These are phyloP conservation scores for Brachirus orientalis DNA, from an alignment of 2,113 vertebrate genomes.

Conservation along the genomic window DNA sequence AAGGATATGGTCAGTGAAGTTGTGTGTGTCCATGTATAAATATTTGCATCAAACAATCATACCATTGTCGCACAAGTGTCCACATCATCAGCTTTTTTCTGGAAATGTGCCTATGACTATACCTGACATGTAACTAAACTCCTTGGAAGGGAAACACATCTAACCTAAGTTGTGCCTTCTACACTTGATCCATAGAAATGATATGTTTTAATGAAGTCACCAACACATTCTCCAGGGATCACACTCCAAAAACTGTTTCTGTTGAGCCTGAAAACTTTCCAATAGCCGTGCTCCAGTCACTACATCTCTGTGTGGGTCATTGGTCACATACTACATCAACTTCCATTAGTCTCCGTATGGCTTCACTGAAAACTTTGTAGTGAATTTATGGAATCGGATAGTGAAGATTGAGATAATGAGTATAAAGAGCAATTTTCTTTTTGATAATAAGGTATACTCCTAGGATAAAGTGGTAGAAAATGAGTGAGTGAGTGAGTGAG, in stretches of 20 bases:
- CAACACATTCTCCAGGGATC: slow-evolving; percentile 39
- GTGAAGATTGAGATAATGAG: background rate
- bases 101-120: background rate
- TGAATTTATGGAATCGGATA: background rate
- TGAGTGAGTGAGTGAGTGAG: too few relatives aligned
- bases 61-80: too few relatives aligned
- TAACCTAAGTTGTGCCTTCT: slow-evolving; percentile 31
- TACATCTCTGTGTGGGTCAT: slow-evolving; percentile 52
- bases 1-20: too few relatives aligned
- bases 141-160: slow-evolving; percentile 9
- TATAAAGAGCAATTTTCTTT: slow-evolving; percentile 1
- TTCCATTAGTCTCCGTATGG: slow-evolving; percentile 39
- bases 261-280: slow-evolving; percentile 61
- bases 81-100: background rate
- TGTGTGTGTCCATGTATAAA: too few relatives aligned
- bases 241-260: slow-evolving; percentile 58
- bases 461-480: too few relatives aligned
- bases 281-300: slow-evolving; percentile 49
- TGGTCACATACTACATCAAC: slow-evolving; percentile 45
- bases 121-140: slow-evolving; percentile 14
- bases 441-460: too few relatives aligned
- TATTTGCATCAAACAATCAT: too few relatives aligned
- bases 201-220: slow-evolving; percentile 70
- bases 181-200: slow-evolving; percentile 28
- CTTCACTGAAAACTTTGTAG: slow-evolving; percentile 35